Base-by-base conservation (phyloP, 2,113 vertebrate species). In the Columba janthina region DNA sequence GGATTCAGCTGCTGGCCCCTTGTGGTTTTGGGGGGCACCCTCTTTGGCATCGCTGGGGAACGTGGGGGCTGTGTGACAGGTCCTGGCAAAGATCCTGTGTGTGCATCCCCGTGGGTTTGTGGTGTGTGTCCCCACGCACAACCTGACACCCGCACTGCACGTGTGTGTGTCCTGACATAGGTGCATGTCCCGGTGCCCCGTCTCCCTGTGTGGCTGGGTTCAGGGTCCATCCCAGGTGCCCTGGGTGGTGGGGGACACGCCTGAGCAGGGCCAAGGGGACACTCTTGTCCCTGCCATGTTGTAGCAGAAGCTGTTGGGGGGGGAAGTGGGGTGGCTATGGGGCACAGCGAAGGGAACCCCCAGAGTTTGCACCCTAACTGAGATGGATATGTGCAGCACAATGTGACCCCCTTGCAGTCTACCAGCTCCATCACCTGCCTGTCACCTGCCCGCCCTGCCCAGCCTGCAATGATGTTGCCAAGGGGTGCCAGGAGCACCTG, bases 351-450 rank as follows among this genome's bases (percentile, higher is more conserved):
- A 25, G 34, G 13, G 1, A 51, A 1, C 25, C 48, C 12, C 6
- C 46, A 7, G 42, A 19, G 20, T 48, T 44, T 16, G 56, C 26
- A 18, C 20, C 50, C 11, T 8, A 5, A 25, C 42, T 72, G n/a
- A 6, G 24, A 22, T 20, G 64, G 62, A 25, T 56, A 15, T 12
- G 44, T 28, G n/a, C 16, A 54, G 77, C 51, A 61, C 24, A 5
- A 2, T 2, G 51, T 53, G 24, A 7, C 29, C 36, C 28, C 6
- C 50, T 0, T 4, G 0, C 1, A 10, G 70, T 3, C 0, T 77
- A 22, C 18, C 36, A 42, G 16, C 38, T 53, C n/a, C 50, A 67
- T 24, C 54, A 26, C 15, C 16, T 44, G 42, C 42, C 42, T 44
- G 42, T 44, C 42, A 51, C 51, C 57, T 54, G 34, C 34, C 20